A percentile compares a stretch with the other conserved stretches of the same genome.
phyloP scores from a whole-genome alignment of 2,113 vertebrate species.

The Oplegnathus fasciatus region DNA sequence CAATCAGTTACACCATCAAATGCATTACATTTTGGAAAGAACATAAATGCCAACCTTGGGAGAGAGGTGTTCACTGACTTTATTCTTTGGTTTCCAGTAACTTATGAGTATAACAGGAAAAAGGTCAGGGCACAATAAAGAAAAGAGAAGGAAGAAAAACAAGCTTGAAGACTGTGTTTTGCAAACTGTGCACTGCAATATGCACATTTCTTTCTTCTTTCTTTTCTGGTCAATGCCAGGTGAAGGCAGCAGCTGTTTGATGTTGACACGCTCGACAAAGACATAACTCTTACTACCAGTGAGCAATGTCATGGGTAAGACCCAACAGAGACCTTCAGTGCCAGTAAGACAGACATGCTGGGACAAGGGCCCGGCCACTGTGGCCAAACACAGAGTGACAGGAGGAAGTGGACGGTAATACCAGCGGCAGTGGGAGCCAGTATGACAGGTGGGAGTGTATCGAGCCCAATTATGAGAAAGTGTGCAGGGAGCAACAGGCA shows the following conservation, averaged over 20 bases:
- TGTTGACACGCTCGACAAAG: constrained; percentile 60
- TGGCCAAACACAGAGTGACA: constrained; percentile 59
- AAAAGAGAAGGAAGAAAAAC: background rate
- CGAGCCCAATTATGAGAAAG: constrained; percentile 61
- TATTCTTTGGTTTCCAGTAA: background rate
- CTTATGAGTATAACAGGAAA: background rate
- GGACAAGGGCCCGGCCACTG: constrained; percentile 37
- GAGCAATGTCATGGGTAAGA: constrained; percentile 41
- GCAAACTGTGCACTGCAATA: background rate
- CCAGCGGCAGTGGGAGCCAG: constrained; percentile 37
- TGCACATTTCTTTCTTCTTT: background rate
- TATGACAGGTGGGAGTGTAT: constrained; percentile 60
- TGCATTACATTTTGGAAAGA: background rate
- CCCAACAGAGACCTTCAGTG: constrained; percentile 36
- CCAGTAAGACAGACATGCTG: constrained; percentile 39
- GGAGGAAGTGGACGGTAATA: constrained; percentile 42
- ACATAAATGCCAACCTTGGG: background rate
- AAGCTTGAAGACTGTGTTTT: background rate
- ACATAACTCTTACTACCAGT: constrained; percentile 34
- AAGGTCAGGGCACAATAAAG: background rate
- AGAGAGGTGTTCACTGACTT: background rate
- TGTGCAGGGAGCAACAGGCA: constrained; percentile 47
- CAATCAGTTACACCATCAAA: constrained; percentile 2
- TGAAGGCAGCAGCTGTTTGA: constrained; percentile 44
- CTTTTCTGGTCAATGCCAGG: constrained; percentile 31